Conservation (phyloP, 2,888 invertebrate species). For the Vanessa cardui region DNA sequence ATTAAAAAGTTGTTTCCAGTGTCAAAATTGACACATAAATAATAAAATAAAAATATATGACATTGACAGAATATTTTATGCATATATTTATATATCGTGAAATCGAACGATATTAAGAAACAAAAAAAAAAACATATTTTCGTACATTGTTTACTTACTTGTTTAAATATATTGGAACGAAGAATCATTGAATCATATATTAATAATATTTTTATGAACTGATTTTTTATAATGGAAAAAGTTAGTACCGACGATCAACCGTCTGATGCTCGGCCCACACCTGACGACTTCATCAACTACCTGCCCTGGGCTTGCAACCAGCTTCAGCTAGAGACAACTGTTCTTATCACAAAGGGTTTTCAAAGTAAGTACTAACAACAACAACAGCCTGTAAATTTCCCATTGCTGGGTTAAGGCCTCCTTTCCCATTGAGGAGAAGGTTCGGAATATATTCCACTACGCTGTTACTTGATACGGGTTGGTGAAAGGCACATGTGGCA, state of each 20-base stretch:
- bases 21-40: not conserved
- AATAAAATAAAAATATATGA: not conserved
- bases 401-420: too few relatives aligned
- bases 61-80: too few relatives aligned
- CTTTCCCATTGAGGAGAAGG: too few relatives aligned
- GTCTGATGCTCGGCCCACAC: conserved; percentile 30
- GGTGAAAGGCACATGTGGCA: too few relatives aligned
- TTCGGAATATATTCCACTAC: too few relatives aligned
- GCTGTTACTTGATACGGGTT: too few relatives aligned
- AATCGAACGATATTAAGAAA: too few relatives aligned
- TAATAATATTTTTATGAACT: not conserved
- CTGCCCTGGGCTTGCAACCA: conserved; percentile 59
- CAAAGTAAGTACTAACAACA: conserved; percentile 36
- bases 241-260: conserved; percentile 24
- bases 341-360: conserved; percentile 45
- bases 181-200: not conserved
- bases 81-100: too few relatives aligned
- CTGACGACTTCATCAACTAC: conserved; percentile 49
- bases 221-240: conserved; percentile 24
- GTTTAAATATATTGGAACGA: too few relatives aligned
- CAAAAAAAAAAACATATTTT: too few relatives aligned
- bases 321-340: conserved; percentile 40
- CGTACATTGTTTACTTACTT: not conserved
- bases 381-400: too few relatives aligned
- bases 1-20: too few relatives aligned